Base-by-base conservation (phyloP, 2,888 invertebrate genomes). In the Epinotia demarniana region DNA sequence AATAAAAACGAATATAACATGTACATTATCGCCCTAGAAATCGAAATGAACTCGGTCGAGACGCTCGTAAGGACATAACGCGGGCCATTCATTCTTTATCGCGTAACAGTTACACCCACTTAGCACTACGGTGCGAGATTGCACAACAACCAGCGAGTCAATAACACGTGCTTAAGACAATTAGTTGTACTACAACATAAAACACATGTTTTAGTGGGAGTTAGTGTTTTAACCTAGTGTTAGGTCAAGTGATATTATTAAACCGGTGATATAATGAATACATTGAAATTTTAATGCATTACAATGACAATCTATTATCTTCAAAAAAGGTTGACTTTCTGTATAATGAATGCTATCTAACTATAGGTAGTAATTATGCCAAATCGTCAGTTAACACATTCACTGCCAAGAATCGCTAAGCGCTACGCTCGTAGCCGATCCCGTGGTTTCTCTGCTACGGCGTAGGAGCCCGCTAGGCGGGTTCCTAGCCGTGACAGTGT, bases 81-180 rank as follows among this genome's bases (percentile, higher is more conserved):
- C 72, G 70, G 19, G 19, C 46, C 70, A 75, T 75, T 75, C 74
- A 70, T 70, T 66, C 60, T 61, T 57, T 66, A 68, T 73, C 62
- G 69, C 67, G 71, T 77, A 74, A 77, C 74, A 79, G 63, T 70
- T 66, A 77, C 75, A 64, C 74, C 71, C 84, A 87, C 81, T 92
- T 92, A 87, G 84, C 92, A 88, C 86, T 80, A 84, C 83, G 86
- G 91, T 92, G 92, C 80, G 86, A 92, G 82, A 86, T 91, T 90
- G 87, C 90, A 87, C 87, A 90, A 91, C 87, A 77, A 78, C 78
- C 78, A 27, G 80, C 78, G 84, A 80, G 81, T 80, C 81, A 79
- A 82, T 77, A 82, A 81, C 79, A 82, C 79, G 62, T 73, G 79
- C 80, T 79, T 77, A 77, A 74, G 68, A 76, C 76, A 76, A 73